A percentile compares a stretch with the other conserved stretches of the same genome.
These are phyloP conservation scores for Vespertilio murinus DNA, from an alignment of 2,797 vertebrate species.

Conservation along the genomic window DNA sequence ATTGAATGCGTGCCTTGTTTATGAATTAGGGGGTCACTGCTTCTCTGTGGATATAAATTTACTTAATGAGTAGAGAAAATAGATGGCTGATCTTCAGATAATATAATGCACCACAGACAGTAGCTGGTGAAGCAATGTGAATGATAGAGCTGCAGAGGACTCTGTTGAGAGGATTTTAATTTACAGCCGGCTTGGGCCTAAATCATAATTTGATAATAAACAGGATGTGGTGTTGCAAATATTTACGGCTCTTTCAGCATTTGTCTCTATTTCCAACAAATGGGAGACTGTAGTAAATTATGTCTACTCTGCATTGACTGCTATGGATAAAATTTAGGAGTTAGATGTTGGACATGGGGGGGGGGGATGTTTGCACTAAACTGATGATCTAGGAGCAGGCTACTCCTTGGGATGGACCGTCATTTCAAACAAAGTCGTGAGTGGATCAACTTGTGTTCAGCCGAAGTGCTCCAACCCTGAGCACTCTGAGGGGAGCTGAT, in stretches of 20 bases:
- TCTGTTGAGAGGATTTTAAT: constrained; percentile 28
- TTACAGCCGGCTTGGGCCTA: background rate
- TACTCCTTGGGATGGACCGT: background rate
- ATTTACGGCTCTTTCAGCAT: background rate
- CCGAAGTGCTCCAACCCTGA: background rate
- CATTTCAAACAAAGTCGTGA: background rate
- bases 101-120: background rate
- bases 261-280: background rate
- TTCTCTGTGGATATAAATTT: constrained; percentile 14
- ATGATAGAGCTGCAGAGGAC: background rate
- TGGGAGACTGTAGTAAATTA: background rate
- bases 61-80: constrained; percentile 21
- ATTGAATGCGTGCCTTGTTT: background rate
- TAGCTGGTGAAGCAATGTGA: background rate
- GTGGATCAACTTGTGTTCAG: background rate
- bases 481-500: background rate
- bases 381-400: background rate
- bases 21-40: background rate
- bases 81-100: background rate
- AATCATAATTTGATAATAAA: constrained; percentile 24
- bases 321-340: background rate
- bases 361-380: background rate
- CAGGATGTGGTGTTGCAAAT: background rate
- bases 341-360: background rate
- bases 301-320: background rate